These are phyloP conservation scores for Muscicapa comitata DNA, from an alignment of 2,797 vertebrate species.

Conservation along the genomic window DNA sequence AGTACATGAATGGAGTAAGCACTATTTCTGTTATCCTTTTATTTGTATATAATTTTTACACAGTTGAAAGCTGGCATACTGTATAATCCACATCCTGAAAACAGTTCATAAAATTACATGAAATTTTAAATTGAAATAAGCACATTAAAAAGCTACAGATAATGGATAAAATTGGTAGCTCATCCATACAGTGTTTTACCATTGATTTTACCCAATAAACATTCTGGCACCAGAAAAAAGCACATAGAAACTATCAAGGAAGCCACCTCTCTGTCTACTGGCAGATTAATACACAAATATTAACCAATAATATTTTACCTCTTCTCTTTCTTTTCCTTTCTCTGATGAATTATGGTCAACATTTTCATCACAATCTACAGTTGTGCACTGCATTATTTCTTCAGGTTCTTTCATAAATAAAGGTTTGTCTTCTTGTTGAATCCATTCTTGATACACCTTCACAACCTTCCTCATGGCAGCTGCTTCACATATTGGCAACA, in stretches of 20 bases:
- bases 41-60: background rate
- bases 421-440: conserved; percentile 94
- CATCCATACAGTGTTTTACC: background rate
- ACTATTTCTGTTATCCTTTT: background rate
- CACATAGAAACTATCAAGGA: background rate
- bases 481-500: conserved; percentile 95
- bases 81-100: background rate
- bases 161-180: background rate
- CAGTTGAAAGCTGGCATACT: background rate
- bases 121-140: background rate
- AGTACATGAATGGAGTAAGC: background rate
- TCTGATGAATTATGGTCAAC: conserved; percentile 67
- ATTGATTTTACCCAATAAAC: background rate
- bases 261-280: background rate
- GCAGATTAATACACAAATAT: background rate
- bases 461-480: conserved; percentile 97
- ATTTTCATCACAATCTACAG: conserved; percentile 69
- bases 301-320: conserved; percentile 74
- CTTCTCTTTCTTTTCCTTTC: conserved; percentile 82
- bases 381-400: conserved; percentile 75
- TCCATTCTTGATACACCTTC: conserved; percentile 98
- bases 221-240: background rate
- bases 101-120: background rate
- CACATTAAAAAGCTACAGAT: background rate
- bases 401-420: conserved; percentile 96